Base-by-base conservation (phyloP, 2,888 invertebrate species). In the Pristionchus exspectatus region DNA sequence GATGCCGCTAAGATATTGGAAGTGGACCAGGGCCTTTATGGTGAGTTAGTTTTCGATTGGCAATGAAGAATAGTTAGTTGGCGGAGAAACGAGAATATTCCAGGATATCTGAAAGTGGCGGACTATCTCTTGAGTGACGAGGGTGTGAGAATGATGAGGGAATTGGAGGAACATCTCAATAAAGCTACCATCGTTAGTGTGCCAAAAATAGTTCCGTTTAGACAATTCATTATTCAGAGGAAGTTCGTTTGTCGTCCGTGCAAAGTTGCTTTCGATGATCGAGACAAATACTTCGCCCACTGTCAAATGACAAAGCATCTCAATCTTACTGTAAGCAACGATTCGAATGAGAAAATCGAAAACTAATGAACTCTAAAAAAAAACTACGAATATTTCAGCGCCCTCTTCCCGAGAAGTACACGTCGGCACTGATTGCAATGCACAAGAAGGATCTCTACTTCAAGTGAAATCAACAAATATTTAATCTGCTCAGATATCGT, bases 401-500 rank as follows among this genome's bases (percentile, higher is more conserved):
- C 4, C 27, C 24, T 9, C 24, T 44, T 21, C 44, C 50, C 5
- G n/a, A 50, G 14, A 81, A 81, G 27, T 81, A n/a, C 50, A 27
- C 50, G 3, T 50, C 81, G 1, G 14, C 50, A 27, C 54, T 81
- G n/a, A 81, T 81, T 27, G 81, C 54, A 81, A 21, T 50, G 50
- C 81, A 81, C 50, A 50, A 81, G 50, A 81, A 54, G 27, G 81
- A 81, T 4, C 50, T 54, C 81, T 81, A 81, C 81, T 81, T 81
- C 81, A 81, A 54, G 74, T 74, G 24, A 38, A 38, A 38, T 21
- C 44, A 24, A 0, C 16, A 30, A 30, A 14, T 16, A 16, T 33
- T 72, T 10, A 33, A 30, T 33, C 16, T 33, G 27, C 30, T 5
- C 30, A 16, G 21, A 72, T 33, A 63, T 63, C 63, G n/a, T 63